Evolutionary conservation across 2,113 vertebrate species (phyloP).

Genomic region (Heterotilapia buettikoferi): DNA sequence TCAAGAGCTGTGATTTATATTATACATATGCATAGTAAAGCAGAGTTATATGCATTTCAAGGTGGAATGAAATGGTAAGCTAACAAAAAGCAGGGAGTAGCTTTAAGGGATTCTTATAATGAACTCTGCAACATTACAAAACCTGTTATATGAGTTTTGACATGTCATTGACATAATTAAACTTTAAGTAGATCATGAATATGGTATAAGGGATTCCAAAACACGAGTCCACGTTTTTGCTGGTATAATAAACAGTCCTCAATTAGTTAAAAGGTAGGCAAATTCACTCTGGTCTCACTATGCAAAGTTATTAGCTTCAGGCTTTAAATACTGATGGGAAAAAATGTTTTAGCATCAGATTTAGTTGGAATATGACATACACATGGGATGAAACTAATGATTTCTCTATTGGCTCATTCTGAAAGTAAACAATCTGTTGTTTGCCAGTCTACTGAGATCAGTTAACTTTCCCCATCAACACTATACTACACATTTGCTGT

Average conservation of each 20-base stretch:
- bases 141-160: not conserved
- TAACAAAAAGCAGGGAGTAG: not conserved
- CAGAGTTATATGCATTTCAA: not conserved
- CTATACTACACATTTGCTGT: not conserved
- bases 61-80: not conserved
- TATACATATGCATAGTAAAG: not conserved
- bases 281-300: not conserved
- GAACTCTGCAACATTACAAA: not conserved
- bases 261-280: not conserved
- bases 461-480: not conserved
- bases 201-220: not conserved
- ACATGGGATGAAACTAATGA: not conserved
- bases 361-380: not conserved
- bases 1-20: not conserved
- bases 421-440: not conserved
- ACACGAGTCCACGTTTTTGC: not conserved
- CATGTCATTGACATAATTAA: not conserved
- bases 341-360: not conserved
- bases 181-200: not conserved
- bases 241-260: not conserved
- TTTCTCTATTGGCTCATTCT: not conserved
- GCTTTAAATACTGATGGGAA: conserved; percentile 4
- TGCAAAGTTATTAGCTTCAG: not conserved
- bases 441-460: not conserved
- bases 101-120: not conserved